A percentile compares a stretch with the other conserved stretches of the same genome.
Evolutionary conservation across 2,113 vertebrate species (phyloP).

Genomic region (Trichomycterus rosablanca): DNA sequence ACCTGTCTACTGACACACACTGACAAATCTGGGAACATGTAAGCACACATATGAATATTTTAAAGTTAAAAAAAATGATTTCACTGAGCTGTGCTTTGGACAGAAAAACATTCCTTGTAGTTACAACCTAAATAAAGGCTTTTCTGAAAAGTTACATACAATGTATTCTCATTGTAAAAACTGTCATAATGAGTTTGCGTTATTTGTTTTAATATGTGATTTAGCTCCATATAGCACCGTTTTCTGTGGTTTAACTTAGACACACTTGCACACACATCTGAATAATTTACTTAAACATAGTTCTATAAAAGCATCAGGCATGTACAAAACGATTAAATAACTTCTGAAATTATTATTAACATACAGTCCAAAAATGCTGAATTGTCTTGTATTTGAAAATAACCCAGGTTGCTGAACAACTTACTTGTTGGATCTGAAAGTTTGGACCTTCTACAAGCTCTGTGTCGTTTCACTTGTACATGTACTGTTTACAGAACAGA

Average conservation of each 20-base stretch:
- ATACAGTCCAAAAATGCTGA: slow-evolving; percentile 23
- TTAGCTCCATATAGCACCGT: slow-evolving; percentile 42
- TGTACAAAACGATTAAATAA: slow-evolving; percentile 45
- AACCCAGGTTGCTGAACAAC: slow-evolving; percentile 1
- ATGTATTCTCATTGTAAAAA: slow-evolving; percentile 7
- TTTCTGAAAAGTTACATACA: not conserved
- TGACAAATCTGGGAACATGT: slow-evolving; percentile 40
- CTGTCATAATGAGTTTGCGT: not conserved
- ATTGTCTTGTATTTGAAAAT: not conserved
- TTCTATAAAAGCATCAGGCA: slow-evolving; percentile 42
- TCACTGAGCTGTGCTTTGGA: slow-evolving; percentile 15
- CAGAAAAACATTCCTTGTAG: not conserved
- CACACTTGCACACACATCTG: slow-evolving; percentile 30
- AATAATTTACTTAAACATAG: slow-evolving; percentile 49
- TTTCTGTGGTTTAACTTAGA: slow-evolving; percentile 41
- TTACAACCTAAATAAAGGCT: slow-evolving; percentile 1
- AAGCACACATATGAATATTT: slow-evolving; percentile 32
- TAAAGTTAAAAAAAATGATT: slow-evolving; percentile 34
- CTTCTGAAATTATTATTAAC: slow-evolving; percentile 37
- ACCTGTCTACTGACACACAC: slow-evolving; percentile 47
- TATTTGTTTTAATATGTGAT: slow-evolving; percentile 5
- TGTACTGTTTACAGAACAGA: slow-evolving; percentile 4
- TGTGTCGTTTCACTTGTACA: not conserved
- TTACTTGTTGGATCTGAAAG: not conserved
- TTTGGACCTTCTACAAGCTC: slow-evolving; percentile 8